Evolutionary conservation across 2,797 vertebrate species (phyloP).

Genomic region (Lepilemur ruficaudatus): DNA sequence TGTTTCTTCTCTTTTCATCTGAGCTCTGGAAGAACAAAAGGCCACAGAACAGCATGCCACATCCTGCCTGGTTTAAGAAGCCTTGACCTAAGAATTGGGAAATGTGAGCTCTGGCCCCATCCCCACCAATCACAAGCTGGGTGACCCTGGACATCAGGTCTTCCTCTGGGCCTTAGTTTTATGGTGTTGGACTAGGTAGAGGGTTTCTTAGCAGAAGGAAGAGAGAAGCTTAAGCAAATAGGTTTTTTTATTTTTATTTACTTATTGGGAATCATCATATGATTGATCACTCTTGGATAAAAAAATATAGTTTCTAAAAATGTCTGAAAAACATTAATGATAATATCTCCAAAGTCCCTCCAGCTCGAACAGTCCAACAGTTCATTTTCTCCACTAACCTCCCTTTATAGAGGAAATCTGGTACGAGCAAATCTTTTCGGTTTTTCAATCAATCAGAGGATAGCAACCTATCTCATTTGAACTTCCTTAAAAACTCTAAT

Average conservation of each 20-base stretch:
- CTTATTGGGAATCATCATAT: neutral
- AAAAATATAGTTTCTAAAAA: neutral
- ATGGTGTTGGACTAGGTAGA: neutral
- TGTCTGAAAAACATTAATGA: neutral
- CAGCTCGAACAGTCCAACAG: neutral
- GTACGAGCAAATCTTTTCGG: neutral
- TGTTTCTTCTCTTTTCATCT: neutral
- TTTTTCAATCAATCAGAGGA: conserved; percentile 32
- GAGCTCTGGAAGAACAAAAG: neutral
- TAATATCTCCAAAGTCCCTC: neutral
- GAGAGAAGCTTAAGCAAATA: neutral
- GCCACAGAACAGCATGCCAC: neutral
- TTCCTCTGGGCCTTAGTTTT: neutral
- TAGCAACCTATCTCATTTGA: neutral
- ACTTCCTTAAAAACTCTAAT: neutral
- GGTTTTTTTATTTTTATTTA: neutral
- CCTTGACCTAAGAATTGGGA: neutral
- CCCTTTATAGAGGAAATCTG: neutral
- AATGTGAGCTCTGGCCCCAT: neutral
- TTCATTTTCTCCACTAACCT: neutral
- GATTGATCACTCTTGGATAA: neutral
- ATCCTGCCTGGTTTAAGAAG: neutral
- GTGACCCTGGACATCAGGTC: neutral
- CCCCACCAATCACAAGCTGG: neutral
- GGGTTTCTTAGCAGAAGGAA: neutral